Evolutionary conservation across 1,140 invertebrate genomes (phyloP), one percentile per base, ranked within the genome.

Genomic region (Aphelenchoides besseyi): DNA sequence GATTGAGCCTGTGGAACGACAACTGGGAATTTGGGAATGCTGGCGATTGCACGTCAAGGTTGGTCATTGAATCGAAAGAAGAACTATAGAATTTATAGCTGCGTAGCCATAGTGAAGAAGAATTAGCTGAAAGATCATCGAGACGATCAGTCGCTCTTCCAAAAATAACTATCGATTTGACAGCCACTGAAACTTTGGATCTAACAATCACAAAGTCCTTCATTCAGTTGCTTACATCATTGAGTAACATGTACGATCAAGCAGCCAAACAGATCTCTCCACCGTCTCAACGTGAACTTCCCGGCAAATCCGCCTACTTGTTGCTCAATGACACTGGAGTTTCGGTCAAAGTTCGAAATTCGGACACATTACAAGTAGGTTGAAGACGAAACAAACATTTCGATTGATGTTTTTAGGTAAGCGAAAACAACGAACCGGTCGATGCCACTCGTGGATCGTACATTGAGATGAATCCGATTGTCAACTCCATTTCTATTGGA

Each of bases 1-100:
- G 0, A 90, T 98, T 26, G 96, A 98, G 85, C 92, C 93, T 0
- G 90, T 95, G 16, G 41, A 68, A 33, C 68, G 37, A 26, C n/a
- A 74, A 48, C 26, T 57, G 12, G 28, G 89, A 92, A 82, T 87
- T 87, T 89, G 89, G 76, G 85, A 88, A 53, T 90, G 91, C 0
- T 97, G 94, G 93, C 91, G 93, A 85, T 82, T 96, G 0, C 90
- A 89, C 72, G 88, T 92, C 62, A 90, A 92, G 86, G 90, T 94
- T 85, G 23, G 18, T 36, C 9, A 16, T n/a, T 12, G 32, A 48
- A 29, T n/a, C 9, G n/a, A n/a, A n/a, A n/a, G n/a, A n/a, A n/a
- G n/a, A n/a, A n/a, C n/a, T n/a, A n/a, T n/a, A n/a, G n/a, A n/a
- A n/a, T n/a, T n/a, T n/a, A n/a, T n/a, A 71, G 36, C 35, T 53